Base-by-base conservation (phyloP, 2,888 invertebrate genomes). In the Cheilosia impressa region DNA sequence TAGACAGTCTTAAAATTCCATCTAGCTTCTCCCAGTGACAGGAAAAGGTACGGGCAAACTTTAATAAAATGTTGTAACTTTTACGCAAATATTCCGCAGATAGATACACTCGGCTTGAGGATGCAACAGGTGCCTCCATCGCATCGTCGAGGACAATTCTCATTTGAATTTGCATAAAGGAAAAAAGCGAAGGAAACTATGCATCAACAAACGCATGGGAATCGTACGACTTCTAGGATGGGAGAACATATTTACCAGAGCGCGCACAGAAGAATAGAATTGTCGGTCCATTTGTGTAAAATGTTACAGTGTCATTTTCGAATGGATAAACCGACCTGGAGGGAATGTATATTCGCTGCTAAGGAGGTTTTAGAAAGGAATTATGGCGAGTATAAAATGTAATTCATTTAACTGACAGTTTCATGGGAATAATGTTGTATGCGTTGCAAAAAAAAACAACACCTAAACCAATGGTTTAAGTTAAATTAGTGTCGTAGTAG, bases 201-300 rank as follows among this genome's bases (percentile, higher is more conserved):
- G 34, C 34, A 57, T 57, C n/a, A 34, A 17, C 17, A 34, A 31
- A 57, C 57, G 57, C 57, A 57, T 34, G 34, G 19, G 34, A 57
- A 57, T 34, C 34, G 34, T 57, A 57, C 57, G 57, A 57, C 17
- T 57, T 10, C 57, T 34, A 57, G n/a, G 10, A 57, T 57, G 57
- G 57, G 57, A 57, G 57, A 34, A 57, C 57, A 57, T 31, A 57
- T 13, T 57, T 57, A 47, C 19, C 19, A 47, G 19, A 47, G 17
- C 17, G 9, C 7, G 9, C n/a, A 19, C 17, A 17, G 7, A 47
- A 19, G 47, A 4, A 47, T 19, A 10, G 19, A 47, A 47, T 47
- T 17, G 2, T 47, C 47, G 47, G 47, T 47, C 17, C 3, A 9
- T 47, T 47, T 47, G 47, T 47, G 47, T 47, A 7, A 19, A 17